A percentile compares a stretch with the other conserved stretches of the same genome.
Conservation (phyloP, 2,888 invertebrate species). For the Cosmopolites sordidus region DNA sequence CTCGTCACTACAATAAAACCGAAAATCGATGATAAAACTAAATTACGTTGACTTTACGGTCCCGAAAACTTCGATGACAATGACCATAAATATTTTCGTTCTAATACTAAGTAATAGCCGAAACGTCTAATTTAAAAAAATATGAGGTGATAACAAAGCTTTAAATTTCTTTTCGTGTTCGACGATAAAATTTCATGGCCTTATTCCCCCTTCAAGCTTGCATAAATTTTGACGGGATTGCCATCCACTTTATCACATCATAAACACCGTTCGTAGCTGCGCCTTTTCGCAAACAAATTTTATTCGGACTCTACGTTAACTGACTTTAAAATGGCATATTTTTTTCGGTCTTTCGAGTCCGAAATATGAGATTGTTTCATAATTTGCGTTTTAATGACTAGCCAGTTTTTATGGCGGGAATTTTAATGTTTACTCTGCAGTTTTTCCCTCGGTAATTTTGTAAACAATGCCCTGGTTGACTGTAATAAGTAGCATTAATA, state of each 20-base stretch:
- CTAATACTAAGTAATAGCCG: conserved; percentile 36
- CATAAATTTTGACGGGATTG: conserved; percentile 40
- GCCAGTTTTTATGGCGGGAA: no score
- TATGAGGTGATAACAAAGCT: conserved; percentile 40
- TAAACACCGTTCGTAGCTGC: conserved; percentile 31
- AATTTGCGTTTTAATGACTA: no score
- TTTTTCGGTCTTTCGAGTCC: no score
- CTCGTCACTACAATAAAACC: no score
- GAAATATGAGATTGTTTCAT: no score
- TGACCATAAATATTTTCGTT: conserved; percentile 32
- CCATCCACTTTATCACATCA: conserved; percentile 31
- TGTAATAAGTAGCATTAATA: no score
- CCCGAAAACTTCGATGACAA: conserved; percentile 18
- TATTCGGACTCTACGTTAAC: no score
- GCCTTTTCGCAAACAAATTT: no score
- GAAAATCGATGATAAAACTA: conserved; percentile 7
- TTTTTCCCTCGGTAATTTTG: no score
- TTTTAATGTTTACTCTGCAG: no score
- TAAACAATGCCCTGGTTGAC: no score
- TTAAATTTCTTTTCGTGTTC: conserved; percentile 35
- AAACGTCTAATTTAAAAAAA: conserved; percentile 38
- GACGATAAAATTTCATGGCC: conserved; percentile 40
- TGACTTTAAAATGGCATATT: no score
- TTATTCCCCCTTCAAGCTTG: conserved; percentile 29
- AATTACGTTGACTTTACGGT: conserved; percentile 19